Evolutionary conservation across 30 jellyfish, hydroid and myxozoan genomes (phyloP), one percentile per base, ranked within the genome.

Genomic region (Turritopsis dohrnii): DNA sequence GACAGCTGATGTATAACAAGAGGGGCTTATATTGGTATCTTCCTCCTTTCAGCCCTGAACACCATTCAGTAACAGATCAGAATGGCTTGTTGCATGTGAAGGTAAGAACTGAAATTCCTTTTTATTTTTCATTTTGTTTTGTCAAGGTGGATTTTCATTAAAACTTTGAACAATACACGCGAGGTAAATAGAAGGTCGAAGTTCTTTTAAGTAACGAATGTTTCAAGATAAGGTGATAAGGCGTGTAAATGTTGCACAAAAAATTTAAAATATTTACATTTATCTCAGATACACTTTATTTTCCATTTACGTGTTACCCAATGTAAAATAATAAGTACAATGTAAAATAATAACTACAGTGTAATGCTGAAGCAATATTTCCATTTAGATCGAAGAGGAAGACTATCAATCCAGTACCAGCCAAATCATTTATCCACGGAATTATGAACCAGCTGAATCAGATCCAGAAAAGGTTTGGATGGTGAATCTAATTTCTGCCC

Each of bases 401-500:
- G 82, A 80, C 24, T 65, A 80, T 80, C 87, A 80, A 18, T 52
- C 83, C 20, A 80, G 52, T 18, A 28, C 84, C 41, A 80, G 87
- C 65, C 89, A 82, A 71, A 65, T 82, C 66, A 82, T 82, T 7
- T 82, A 82, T 71, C 89, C 89, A 41, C 52, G 89, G 5, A 71
- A 82, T n/a, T 82, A 82, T 71, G 89, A 82, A 82, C 89, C 89
- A 24, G 76, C 87, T 26, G 86, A 82, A 71, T 25, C 53, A 19
- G 87, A 80, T 26, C 87, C 87, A 28, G 79, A 80, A 52, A 80
- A 80, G 76, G 87, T 80, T 41, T 19, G 28, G 9, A 69, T 7
- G 9, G 16, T 27, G 17, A n/a, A n/a, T n/a, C n/a, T n/a, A n/a
- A n/a, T n/a, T n/a, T 27, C 30, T 69, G 16, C 31, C 30, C 77